phyloP scores from a whole-genome alignment of 2,888 invertebrate species.

The Protophormia terraenovae region DNA sequence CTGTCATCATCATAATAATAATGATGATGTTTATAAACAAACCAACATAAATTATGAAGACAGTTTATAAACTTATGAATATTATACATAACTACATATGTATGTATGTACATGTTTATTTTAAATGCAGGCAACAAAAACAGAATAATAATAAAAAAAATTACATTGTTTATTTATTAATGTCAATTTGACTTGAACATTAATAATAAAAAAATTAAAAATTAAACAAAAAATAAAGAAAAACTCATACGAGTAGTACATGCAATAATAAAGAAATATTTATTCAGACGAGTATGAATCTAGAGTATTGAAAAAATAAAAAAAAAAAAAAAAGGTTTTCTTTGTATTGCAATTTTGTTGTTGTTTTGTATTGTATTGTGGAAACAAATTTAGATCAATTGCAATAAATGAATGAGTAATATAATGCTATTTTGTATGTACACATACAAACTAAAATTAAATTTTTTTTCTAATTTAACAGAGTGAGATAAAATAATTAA shows the following conservation, averaged over 20 bases:
- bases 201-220: too few relatives aligned
- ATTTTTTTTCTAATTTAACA: background rate
- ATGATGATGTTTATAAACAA: background rate
- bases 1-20: background rate
- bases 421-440: slow-evolving; percentile 18
- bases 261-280: slow-evolving; percentile 32
- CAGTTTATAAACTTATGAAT: too few relatives aligned
- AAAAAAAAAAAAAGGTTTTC: slow-evolving; percentile 12
- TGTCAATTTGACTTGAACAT: slow-evolving; percentile 59
- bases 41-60: background rate
- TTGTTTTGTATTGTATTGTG: slow-evolving; percentile 26
- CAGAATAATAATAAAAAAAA: slow-evolving; percentile 26
- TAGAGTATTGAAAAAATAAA: background rate
- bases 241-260: slow-evolving; percentile 5
- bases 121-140: slow-evolving; percentile 8
- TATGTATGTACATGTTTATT: slow-evolving; percentile 2
- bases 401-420: slow-evolving; percentile 53
- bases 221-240: slow-evolving; percentile 21
- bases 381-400: slow-evolving; percentile 65
- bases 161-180: slow-evolving; percentile 63
- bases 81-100: too few relatives aligned
- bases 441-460: background rate
- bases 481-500: background rate
- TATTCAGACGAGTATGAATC: slow-evolving; percentile 14
- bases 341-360: slow-evolving; percentile 51